Conservation (phyloP, 2,113 vertebrate species). For the Caranx melampygus region DNA sequence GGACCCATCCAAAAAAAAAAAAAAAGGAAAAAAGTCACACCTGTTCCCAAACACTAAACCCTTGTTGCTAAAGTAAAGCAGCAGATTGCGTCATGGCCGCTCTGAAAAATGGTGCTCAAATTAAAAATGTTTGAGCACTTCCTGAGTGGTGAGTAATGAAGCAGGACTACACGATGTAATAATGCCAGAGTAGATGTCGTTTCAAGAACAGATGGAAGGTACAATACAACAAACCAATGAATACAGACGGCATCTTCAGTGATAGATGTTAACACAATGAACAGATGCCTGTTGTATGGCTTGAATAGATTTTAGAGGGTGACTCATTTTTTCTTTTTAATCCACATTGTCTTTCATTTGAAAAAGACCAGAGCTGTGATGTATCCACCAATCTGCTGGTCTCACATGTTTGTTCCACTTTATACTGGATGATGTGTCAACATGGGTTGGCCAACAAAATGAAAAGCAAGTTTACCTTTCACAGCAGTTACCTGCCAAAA, state of each 20-base stretch:
- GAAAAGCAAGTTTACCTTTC: constrained; percentile 22
- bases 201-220: neutral
- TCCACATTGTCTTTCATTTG: neutral
- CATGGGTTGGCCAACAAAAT: neutral
- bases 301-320: neutral
- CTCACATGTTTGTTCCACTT: neutral
- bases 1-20: neutral
- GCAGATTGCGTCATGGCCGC: neutral
- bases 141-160: neutral
- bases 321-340: neutral
- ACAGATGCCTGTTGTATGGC: neutral
- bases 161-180: neutral
- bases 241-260: neutral
- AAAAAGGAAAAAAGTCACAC: neutral
- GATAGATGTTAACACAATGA: neutral
- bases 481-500: neutral
- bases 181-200: neutral
- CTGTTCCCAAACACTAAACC: neutral
- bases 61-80: neutral
- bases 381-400: neutral
- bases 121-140: neutral
- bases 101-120: neutral
- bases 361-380: neutral
- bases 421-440: neutral
- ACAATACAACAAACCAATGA: neutral